Evolutionary conservation across 2,888 invertebrate species (phyloP).

Genomic region (Sinhomidia bicolor): DNA sequence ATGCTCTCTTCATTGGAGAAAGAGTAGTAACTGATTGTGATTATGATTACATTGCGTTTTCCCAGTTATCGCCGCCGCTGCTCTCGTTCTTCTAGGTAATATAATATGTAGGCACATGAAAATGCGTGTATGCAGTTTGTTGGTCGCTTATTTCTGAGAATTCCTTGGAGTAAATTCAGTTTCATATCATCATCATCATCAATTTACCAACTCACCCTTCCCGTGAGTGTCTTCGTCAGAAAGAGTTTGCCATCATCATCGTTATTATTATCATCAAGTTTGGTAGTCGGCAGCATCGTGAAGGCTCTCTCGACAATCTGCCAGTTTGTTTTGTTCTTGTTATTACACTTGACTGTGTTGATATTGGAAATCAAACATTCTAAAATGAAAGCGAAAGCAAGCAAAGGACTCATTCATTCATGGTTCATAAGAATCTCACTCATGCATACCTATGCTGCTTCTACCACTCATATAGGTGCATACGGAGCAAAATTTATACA

Average conservation of each 20-base stretch:
- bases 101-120: not conserved
- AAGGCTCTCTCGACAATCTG: conserved; percentile 15
- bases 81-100: not conserved
- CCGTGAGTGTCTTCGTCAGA: conserved; percentile 6
- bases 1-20: conserved; percentile 18
- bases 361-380: conserved; percentile 46
- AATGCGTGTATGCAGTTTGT: not conserved
- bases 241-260: not conserved
- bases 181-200: conserved; percentile 37
- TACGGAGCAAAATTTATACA: too few relatives aligned
- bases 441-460: not conserved
- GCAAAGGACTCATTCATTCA: not conserved
- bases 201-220: conserved; percentile 12
- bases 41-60: conserved; percentile 46
- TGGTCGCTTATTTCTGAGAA: too few relatives aligned
- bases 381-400: not conserved
- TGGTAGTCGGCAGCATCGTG: not conserved
- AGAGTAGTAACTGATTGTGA: conserved; percentile 40
- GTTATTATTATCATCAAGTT: not conserved
- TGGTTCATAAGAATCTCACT: not conserved
- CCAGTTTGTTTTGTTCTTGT: conserved; percentile 39
- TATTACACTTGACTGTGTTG: conserved; percentile 46
- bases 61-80: conserved; percentile 20
- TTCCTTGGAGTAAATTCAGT: conserved; percentile 64
- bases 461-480: too few relatives aligned